These are phyloP conservation scores for Mus spicilegus DNA, from an alignment of 2,113 vertebrate genomes.

Conservation along the genomic window DNA sequence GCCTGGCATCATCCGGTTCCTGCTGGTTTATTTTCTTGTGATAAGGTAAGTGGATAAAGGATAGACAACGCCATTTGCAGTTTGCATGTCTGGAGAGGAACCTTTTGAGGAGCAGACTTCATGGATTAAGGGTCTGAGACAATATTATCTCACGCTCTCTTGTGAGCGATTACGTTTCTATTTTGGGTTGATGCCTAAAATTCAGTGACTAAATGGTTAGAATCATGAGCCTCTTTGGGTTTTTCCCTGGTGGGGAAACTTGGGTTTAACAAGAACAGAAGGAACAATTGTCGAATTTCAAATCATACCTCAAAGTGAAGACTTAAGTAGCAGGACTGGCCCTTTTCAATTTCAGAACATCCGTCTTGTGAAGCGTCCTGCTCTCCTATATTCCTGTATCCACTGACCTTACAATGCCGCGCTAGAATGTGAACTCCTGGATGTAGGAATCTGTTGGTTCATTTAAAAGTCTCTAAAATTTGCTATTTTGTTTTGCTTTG, in stretches of 20 bases:
- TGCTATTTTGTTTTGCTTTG: neutral
- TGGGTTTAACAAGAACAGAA: neutral
- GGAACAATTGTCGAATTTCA: constrained; percentile 32
- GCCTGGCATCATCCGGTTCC: neutral
- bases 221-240: neutral
- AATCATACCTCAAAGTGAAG: neutral
- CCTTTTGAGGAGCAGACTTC: neutral
- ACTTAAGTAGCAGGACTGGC: neutral
- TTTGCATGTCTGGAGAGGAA: neutral
- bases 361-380: neutral
- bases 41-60: neutral
- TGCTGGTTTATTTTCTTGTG: neutral
- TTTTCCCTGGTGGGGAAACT: neutral
- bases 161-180: neutral
- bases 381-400: neutral
- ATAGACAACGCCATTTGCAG: neutral
- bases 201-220: neutral
- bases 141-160: neutral
- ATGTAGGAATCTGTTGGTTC: neutral
- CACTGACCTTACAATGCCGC: neutral
- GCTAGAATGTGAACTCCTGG: neutral
- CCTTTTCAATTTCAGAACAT: neutral
- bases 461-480: neutral
- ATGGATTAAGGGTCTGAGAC: neutral
- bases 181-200: neutral